Evolutionary conservation across 2,888 invertebrate genomes (phyloP), one percentile per base, ranked within the genome.

Genomic region (Lydus trimaculatus): DNA sequence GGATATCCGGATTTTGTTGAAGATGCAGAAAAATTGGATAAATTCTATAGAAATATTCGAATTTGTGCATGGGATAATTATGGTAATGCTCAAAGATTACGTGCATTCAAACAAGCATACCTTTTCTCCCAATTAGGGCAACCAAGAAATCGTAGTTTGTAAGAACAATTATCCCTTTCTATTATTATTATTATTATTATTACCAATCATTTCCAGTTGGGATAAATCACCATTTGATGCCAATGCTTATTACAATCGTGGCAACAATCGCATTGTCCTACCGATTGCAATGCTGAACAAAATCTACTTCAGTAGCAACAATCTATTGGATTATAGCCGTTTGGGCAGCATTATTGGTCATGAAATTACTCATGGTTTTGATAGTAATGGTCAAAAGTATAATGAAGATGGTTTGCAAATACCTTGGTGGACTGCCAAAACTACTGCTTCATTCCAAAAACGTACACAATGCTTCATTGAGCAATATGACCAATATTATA

Each of bases 161-260:
- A 76, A 71, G 52, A 4, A 43, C 17, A 0, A 5, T 8, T 43
- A 43, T 36, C 36, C 15, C 0, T 36, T 2, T 3, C 13, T 36
- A 36, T 7, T 13, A 36, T 1, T n/a, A 20, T 15, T 23, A 28
- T 11, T 0, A 25, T 17, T 25, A 20, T 1, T 39, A 36, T 25
- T 23, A 13, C 17, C 23, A n/a, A 52, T 65, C 36, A 59, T 69
- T 72, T 74, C 66, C 64, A 85, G 85, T 58, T 85, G 85, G 85
- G 82, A 79, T 58, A 79, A 80, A 67, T 84, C 84, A 3, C 88
- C 89, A 0, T 87, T 90, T 20, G 84, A 87, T 33, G 89, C 90
- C 1, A 91, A 91, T 78, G 91, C 91, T 0, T 91, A 89, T 80
- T 91, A 91, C 82, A 89, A 88, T 75, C 85, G 89, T 33, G 86